phyloP scores from a whole-genome alignment of 2,113 vertebrate species.

The Spea bombifrons region DNA sequence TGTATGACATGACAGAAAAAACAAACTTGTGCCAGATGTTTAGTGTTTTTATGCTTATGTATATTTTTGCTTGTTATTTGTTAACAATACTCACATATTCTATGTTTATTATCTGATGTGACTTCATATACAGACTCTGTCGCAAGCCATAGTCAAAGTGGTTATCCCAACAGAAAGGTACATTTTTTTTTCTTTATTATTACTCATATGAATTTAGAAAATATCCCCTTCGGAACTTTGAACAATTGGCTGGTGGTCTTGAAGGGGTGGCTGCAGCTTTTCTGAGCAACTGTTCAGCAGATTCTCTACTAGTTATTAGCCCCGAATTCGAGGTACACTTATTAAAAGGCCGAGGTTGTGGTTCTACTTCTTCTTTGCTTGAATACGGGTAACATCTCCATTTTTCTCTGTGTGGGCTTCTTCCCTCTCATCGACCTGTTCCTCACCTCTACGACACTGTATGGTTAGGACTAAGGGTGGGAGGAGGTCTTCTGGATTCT shows the following conservation, averaged over 20 bases:
- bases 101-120: slow-evolving; percentile 99
- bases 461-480: too few relatives aligned
- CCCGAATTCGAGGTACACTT: too few relatives aligned
- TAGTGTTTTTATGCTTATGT: slow-evolving; percentile 95
- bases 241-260: slow-evolving; percentile 70
- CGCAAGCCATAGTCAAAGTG: slow-evolving; percentile 99
- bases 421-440: too few relatives aligned
- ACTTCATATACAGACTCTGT: slow-evolving; percentile 99
- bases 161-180: slow-evolving; percentile 99
- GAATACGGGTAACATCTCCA: too few relatives aligned
- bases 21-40: slow-evolving; percentile 77
- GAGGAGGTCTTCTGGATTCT: too few relatives aligned
- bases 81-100: slow-evolving; percentile 99
- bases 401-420: too few relatives aligned
- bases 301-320: too few relatives aligned
- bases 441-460: too few relatives aligned
- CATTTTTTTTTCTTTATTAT: slow-evolving; percentile 98
- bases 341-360: too few relatives aligned
- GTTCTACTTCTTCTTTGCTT: too few relatives aligned
- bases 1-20: slow-evolving; percentile 77
- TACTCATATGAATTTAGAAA: slow-evolving; percentile 97
- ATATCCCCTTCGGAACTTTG: slow-evolving; percentile 87
- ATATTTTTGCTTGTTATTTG: slow-evolving; percentile 98
- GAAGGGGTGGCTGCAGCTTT: slow-evolving; percentile 82
- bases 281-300: slow-evolving; percentile 88